phyloP scores from a whole-genome alignment of 2,888 invertebrate genomes.

The Odontocerum albicorne region DNA sequence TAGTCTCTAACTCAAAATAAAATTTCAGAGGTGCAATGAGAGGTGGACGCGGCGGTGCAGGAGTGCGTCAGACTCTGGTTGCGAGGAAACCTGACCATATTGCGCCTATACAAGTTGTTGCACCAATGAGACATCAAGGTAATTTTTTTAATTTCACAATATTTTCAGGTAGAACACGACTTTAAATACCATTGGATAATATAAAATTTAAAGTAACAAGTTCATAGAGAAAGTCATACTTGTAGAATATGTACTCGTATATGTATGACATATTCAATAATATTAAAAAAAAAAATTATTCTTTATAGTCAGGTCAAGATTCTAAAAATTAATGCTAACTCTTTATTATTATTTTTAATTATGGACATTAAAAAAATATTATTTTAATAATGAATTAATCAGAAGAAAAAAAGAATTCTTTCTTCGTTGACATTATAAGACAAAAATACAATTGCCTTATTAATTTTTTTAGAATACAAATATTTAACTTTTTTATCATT shows the following conservation, averaged over 20 bases:
- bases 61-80: slow-evolving; percentile 10
- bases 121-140: slow-evolving; percentile 51
- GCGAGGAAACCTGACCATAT: slow-evolving; percentile 37
- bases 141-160: background rate
- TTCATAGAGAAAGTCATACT: too few species aligned
- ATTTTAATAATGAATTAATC: too few species aligned
- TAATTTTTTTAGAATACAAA: too few species aligned
- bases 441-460: too few species aligned
- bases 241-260: background rate
- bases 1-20: too few species aligned
- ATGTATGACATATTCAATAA: background rate
- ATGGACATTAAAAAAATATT: too few species aligned
- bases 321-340: too few species aligned
- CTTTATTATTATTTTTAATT: too few species aligned
- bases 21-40: slow-evolving; percentile 14
- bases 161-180: background rate
- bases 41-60: slow-evolving; percentile 37
- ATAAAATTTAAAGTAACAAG: background rate
- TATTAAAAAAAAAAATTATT: background rate
- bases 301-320: too few species aligned
- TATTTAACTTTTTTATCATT: too few species aligned
- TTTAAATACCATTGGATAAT: background rate
- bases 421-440: too few species aligned
- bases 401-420: too few species aligned
- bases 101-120: slow-evolving; percentile 54